phyloP scores from a whole-genome alignment of 2,797 vertebrate species.

The Loriculus beryllinus region DNA sequence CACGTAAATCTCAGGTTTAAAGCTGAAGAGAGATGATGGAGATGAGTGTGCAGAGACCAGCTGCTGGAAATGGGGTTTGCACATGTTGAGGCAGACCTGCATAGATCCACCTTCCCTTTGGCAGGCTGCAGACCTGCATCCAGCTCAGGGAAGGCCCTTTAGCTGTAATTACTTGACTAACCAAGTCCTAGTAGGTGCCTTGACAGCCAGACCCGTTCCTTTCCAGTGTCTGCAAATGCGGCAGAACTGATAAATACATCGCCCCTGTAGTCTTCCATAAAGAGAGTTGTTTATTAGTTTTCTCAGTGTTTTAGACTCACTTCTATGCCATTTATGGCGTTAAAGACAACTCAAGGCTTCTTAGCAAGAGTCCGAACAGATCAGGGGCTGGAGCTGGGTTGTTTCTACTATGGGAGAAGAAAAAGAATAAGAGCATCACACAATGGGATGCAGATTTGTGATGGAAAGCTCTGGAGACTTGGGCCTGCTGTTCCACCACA shows the following conservation, averaged over 20 bases:
- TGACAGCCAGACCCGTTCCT: background rate
- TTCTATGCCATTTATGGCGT: background rate
- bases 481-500: background rate
- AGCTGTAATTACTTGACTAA: background rate
- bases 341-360: background rate
- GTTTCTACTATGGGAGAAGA: background rate
- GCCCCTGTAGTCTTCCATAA: background rate
- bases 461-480: background rate
- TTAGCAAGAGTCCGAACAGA: background rate
- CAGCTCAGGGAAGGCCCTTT: background rate
- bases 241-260: background rate
- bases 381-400: background rate
- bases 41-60: background rate
- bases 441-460: background rate
- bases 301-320: background rate
- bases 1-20: background rate
- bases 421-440: background rate
- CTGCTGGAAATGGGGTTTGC: background rate
- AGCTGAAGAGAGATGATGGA: background rate
- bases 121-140: background rate
- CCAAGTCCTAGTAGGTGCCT: background rate
- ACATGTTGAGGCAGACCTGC: accelerated
- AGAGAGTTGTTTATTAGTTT: background rate
- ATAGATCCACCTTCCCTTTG: background rate
- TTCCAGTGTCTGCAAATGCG: accelerated